Percentiles rank a stretch among this genome's conserved stretches.
phyloP scores from a whole-genome alignment of 2,888 invertebrate genomes.

The Epinotia brunnichana region DNA sequence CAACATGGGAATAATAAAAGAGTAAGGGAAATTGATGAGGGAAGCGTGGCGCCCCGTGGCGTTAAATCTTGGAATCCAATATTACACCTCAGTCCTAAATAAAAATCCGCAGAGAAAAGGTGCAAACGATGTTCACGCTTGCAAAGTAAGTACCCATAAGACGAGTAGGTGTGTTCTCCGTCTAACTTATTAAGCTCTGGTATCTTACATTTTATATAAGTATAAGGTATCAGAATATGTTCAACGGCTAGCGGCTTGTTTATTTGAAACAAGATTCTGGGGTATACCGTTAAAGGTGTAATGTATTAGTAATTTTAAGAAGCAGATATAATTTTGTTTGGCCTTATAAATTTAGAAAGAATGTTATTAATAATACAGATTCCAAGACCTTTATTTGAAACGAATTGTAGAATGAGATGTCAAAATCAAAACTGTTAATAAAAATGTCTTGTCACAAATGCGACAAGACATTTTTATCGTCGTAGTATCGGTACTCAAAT shows the following conservation, averaged over 20 bases:
- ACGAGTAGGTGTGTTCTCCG: slow-evolving; percentile 5
- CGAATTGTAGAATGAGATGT: not conserved
- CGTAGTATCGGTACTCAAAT: not conserved
- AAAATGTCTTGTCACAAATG: not conserved
- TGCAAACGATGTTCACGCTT: slow-evolving; percentile 40
- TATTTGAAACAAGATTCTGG: not conserved
- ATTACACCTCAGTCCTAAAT: slow-evolving; percentile 43
- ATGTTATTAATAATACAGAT: too few relatives aligned
- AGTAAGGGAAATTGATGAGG: slow-evolving; percentile 48
- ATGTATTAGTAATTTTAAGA: too few relatives aligned
- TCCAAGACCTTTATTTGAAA: not conserved
- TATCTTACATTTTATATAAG: slow-evolving; percentile 19
- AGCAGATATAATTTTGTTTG: too few relatives aligned
- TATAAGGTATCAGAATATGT: slow-evolving; percentile 15
- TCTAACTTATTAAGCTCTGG: slow-evolving; percentile 29
- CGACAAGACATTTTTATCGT: too few relatives aligned
- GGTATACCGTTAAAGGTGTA: too few relatives aligned
- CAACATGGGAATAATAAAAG: slow-evolving; percentile 47
- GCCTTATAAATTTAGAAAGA: too few relatives aligned
- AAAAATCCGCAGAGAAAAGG: slow-evolving; percentile 42
- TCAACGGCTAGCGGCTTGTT: not conserved
- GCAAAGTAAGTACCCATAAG: slow-evolving; percentile 29
- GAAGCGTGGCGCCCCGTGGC: slow-evolving; percentile 44
- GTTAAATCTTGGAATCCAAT: slow-evolving; percentile 43
- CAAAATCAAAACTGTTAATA: not conserved